A percentile compares a stretch with the other conserved stretches of the same genome.
Conservation (phyloP, 2,113 vertebrate genomes). For the Manacus vitellinus region DNA sequence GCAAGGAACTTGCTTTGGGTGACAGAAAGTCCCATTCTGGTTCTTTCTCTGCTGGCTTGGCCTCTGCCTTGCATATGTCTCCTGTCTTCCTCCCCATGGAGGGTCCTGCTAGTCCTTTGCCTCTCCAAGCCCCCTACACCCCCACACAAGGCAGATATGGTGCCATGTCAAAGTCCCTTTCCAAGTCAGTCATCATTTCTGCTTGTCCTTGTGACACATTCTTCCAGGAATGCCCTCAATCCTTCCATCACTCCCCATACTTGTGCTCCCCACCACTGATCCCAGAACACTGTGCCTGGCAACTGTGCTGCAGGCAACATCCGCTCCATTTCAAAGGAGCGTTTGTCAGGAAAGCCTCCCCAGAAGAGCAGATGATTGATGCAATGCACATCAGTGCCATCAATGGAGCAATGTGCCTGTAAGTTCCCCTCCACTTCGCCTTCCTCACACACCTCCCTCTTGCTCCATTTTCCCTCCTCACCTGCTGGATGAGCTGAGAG, state of each 20-base stretch:
- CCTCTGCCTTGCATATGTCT: not conserved
- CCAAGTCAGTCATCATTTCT: not conserved
- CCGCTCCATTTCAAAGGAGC: not conserved
- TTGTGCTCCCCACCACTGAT: not conserved
- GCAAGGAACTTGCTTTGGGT: not conserved
- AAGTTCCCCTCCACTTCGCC: not conserved
- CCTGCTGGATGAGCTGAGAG: constrained; percentile 75
- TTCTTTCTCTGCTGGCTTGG: not conserved
- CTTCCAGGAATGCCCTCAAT: not conserved
- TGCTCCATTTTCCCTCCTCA: constrained; percentile 15
- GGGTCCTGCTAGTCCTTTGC: not conserved
- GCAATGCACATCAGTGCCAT: not conserved
- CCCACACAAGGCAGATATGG: not conserved
- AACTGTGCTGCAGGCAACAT: not conserved
- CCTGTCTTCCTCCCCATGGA: not conserved
- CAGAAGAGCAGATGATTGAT: not conserved
- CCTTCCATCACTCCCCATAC: not conserved
- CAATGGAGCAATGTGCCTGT: not conserved
- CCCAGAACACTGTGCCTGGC: not conserved
- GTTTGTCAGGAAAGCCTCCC: not conserved
- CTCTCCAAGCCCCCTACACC: not conserved
- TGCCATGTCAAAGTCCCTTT: not conserved
- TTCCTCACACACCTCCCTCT: not conserved
- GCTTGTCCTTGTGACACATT: not conserved
- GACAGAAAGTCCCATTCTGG: not conserved